A percentile compares a stretch with the other conserved stretches of the same genome.
These are phyloP conservation scores for Proales similis DNA, from an alignment of 1,140 invertebrate species.

Conservation along the genomic window DNA sequence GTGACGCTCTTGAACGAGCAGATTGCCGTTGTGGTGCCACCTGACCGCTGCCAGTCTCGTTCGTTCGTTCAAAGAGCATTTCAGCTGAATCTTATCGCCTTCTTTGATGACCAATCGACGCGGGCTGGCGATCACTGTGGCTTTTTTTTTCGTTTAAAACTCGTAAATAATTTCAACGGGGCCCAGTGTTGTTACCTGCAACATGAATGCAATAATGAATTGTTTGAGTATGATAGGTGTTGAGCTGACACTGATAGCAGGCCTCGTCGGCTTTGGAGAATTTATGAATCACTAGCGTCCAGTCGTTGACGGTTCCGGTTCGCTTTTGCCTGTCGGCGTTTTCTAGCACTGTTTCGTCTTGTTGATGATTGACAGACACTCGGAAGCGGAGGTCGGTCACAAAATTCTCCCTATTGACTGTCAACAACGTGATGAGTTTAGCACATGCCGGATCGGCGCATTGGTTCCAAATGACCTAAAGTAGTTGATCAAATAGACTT, in stretches of 20 bases:
- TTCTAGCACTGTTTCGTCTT: neutral
- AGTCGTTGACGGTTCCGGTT: neutral
- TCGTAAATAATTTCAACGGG: neutral
- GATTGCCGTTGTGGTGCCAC: constrained; percentile 16
- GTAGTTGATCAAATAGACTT: neutral
- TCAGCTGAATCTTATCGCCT: constrained; percentile 7
- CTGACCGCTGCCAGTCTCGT: constrained; percentile 5
- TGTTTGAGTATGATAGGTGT: neutral
- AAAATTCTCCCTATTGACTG: constrained; percentile 36
- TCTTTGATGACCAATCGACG: neutral
- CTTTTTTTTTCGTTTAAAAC: constrained; percentile 1
- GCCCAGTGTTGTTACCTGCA: constrained; percentile 1
- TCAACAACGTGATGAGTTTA: constrained; percentile 7
- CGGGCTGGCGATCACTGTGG: constrained; percentile 13
- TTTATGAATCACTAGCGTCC: constrained; percentile 33
- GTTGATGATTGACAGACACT: neutral
- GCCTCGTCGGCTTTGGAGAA: constrained; percentile 32
- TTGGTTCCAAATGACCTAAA: constrained; percentile 31
- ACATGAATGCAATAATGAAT: constrained; percentile 33
- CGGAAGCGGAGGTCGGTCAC: constrained; percentile 18
- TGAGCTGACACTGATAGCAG: constrained; percentile 33
- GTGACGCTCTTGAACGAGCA: neutral
- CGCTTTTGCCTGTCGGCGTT: neutral
- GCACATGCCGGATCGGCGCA: constrained; percentile 9
- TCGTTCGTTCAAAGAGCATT: constrained; percentile 23